These are phyloP conservation scores for Lytechinus variegatus DNA, from an alignment of 35 echinoderm and acorn worm species.

Conservation along the genomic window DNA sequence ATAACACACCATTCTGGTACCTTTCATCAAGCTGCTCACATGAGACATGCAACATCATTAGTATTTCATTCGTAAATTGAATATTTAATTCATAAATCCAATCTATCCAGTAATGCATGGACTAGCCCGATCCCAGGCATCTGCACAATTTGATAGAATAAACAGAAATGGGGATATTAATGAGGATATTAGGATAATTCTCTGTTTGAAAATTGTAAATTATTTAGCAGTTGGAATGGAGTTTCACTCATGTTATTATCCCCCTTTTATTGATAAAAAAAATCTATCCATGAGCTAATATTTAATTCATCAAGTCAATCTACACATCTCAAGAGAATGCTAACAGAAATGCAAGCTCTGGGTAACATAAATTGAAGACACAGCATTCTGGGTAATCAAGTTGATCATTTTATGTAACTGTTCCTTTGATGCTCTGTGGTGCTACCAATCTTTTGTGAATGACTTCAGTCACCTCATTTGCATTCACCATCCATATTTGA, in stretches of 20 bases:
- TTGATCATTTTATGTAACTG: not conserved
- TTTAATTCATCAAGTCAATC: not conserved
- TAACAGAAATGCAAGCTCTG: not conserved
- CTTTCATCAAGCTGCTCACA: not conserved
- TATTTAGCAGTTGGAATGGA: not conserved
- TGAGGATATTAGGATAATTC: not conserved
- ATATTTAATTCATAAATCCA: not conserved
- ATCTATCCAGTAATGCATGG: not conserved
- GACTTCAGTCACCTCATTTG: not conserved
- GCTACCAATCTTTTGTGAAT: not conserved
- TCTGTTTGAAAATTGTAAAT: not conserved
- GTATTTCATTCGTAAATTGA: not conserved
- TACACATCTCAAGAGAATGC: not conserved
- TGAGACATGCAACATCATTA: not conserved
- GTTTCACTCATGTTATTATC: not conserved
- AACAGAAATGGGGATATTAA: not conserved
- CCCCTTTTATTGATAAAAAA: not conserved
- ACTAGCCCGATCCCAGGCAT: not conserved
- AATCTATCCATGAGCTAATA: not conserved
- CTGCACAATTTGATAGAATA: not conserved
- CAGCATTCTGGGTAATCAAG: not conserved
- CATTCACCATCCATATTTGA: not conserved
- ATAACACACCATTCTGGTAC: not conserved
- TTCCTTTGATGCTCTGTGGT: too few species aligned
- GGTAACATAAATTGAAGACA: not conserved